Evolutionary conservation across 2,113 vertebrate species (phyloP).

Genomic region (Rhinopithecus roxellana): DNA sequence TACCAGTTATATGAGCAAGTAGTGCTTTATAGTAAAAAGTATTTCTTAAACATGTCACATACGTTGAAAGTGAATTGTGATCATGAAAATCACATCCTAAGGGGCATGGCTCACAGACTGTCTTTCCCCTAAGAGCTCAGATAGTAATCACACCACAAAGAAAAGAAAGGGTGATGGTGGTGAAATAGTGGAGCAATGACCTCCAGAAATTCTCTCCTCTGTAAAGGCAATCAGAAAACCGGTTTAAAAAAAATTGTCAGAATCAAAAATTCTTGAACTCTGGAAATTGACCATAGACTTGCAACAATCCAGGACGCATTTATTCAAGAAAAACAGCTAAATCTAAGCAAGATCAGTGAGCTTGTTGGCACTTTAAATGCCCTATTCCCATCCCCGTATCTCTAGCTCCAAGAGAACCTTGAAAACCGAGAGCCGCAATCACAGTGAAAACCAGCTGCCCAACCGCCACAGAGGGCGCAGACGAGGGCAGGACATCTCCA

Average conservation of each 20-base stretch:
- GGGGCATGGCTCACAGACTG: background rate
- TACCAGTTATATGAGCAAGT: background rate
- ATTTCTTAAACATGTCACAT: background rate
- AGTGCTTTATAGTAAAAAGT: background rate
- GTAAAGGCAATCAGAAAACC: background rate
- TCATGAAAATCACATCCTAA: background rate
- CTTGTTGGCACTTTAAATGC: background rate
- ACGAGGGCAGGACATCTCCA: background rate
- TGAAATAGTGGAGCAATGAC: background rate
- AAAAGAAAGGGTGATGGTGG: background rate
- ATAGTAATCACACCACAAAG: background rate
- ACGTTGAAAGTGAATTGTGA: background rate
- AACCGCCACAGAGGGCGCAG: background rate
- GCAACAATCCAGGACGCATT: background rate
- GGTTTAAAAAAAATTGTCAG: background rate
- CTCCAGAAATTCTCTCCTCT: too few species aligned
- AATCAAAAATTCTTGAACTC: constrained; percentile 10
- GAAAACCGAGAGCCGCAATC: background rate
- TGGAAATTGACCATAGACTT: constrained; percentile 27
- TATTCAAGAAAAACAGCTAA: constrained; percentile 11
- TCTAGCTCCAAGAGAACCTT: background rate
- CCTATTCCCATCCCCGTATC: background rate
- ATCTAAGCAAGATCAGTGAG: background rate
- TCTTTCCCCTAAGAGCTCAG: background rate
- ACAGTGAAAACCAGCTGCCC: background rate